Evolutionary conservation across 1,140 invertebrate species (phyloP), one percentile per base, ranked within the genome.

Genomic region (Drosophila prosaltans): DNA sequence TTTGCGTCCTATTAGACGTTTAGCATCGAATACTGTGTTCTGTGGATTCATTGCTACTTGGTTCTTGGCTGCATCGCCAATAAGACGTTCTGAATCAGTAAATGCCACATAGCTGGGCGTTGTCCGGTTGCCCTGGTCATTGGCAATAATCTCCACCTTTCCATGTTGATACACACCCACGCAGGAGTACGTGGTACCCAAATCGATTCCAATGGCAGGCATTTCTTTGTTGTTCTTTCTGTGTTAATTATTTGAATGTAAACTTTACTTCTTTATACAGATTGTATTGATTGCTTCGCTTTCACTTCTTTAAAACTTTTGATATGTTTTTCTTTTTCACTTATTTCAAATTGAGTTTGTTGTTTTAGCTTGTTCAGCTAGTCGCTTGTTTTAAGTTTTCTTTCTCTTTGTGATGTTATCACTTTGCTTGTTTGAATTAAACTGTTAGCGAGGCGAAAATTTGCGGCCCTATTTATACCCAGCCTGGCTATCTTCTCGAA

Each of bases 71-170:
- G 97, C 97, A 94, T 99, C 98, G 63, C 98, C 98, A 92, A 99
- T 98, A 66, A 99, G 95, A 92, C 98, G 96, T 92, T 99, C 98
- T 1, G 96, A 97, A 91, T 99, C 98, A 62, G 97, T 98, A 94
- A 99, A 99, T 40, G 97, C 98, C 21, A 99, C 98, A 94, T 98
- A 99, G 74, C 96, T 97, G 26, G 98, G 98, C 58, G 98, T 99
- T 24, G 98, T 99, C 77, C 98, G 94, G 93, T 99, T 99, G 85
- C 98, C 98, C 92, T 98, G 97, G 92, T 98, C 97, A 92, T 98
- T 98, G 81, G 97, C 97, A 83, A 98, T 98, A 83, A 98, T 98
- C 93, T 98, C 97, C 65, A 98, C 95, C 92, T 97, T 97, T 57
- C 97, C 97, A 88, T 97, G 94, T 80, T 96, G 95, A 92, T 94